Percentiles rank a stretch among this genome's conserved stretches.
Evolutionary conservation across 2,888 invertebrate species (phyloP).

Genomic region (Prosapia bicincta): DNA sequence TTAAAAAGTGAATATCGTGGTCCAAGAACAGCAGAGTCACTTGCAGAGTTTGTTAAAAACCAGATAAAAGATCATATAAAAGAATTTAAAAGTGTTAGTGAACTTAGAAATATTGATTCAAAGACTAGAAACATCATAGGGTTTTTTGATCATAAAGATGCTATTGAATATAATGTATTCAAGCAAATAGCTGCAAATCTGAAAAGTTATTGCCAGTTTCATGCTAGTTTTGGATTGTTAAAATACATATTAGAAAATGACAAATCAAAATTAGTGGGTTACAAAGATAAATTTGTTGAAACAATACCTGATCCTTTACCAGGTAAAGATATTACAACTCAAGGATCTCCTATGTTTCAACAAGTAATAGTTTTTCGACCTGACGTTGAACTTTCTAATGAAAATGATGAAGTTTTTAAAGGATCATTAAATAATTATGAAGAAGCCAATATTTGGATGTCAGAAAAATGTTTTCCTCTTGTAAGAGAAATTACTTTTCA

Average conservation of each 20-base stretch:
- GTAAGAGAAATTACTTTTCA: conserved; percentile 99
- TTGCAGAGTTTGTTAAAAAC: conserved; percentile 82
- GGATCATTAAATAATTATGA: conserved; percentile 73
- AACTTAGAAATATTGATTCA: conserved; percentile 67
- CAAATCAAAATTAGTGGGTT: neutral
- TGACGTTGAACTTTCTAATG: conserved; percentile 57
- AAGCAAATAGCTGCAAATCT: conserved; percentile 53
- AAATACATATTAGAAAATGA: neutral
- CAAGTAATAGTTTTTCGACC: neutral
- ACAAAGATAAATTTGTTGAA: neutral
- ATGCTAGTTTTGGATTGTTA: conserved; percentile 73
- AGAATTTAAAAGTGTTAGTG: conserved; percentile 69
- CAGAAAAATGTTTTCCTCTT: conserved; percentile 91
- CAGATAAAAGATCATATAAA: conserved; percentile 84
- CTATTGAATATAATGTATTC: conserved; percentile 76
- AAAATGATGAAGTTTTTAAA: conserved; percentile 78
- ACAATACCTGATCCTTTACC: neutral
- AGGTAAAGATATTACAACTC: neutral
- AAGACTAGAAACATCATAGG: conserved; percentile 78
- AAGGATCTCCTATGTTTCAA: neutral
- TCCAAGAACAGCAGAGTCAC: conserved; percentile 84
- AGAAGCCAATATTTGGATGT: conserved; percentile 78
- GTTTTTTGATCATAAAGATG: conserved; percentile 79
- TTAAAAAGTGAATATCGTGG: conserved; percentile 89
- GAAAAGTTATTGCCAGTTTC: conserved; percentile 87